Evolutionary conservation across 2,888 invertebrate genomes (phyloP), one percentile per base, ranked within the genome.

Genomic region (Timema podura): DNA sequence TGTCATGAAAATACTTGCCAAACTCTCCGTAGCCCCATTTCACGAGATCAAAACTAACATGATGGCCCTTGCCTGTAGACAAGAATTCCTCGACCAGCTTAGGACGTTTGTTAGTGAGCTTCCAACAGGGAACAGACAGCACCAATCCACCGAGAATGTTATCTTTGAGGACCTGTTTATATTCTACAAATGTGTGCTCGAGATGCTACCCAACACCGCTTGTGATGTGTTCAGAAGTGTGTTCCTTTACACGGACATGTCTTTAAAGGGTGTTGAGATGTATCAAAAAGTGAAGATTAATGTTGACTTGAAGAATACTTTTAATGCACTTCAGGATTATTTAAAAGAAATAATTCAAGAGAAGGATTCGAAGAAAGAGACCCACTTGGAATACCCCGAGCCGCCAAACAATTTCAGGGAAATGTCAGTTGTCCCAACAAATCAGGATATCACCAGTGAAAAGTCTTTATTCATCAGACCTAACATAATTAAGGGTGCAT

Each of bases 1-100:
- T 70, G 81, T 85, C 30, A 79, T 84, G 2, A 82, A 79, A 78
- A 79, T 85, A 75, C 74, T 85, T 66, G 79, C 80, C 9, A 81
- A 79, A 68, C 75, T 85, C 15, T 83, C 82, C 81, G 61, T 77
- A 76, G 74, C 76, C 44, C 48, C 71, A 16, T 76, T 77, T 59
- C 45, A 51, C 57, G 69, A 72, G 57, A 73, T 73, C 9, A 76
- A 75, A 71, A 72, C 68, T 44, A 67, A 68, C 57, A 68, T 77
- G 11, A 64, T 78, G 9, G 71, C 74, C 10, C 71, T 57, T 46
- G 70, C 71, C 46, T 74, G 75, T 54, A 68, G 73, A 30, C 67
- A 73, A 30, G 67, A 73, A 6, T 77, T 78, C 72, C 48, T 76
- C 11, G 70, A 74, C 48, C 71, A 75, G 71, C 69, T 78, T 15